phyloP scores from a whole-genome alignment of 2,797 vertebrate species.

The Simalia tracyae region DNA sequence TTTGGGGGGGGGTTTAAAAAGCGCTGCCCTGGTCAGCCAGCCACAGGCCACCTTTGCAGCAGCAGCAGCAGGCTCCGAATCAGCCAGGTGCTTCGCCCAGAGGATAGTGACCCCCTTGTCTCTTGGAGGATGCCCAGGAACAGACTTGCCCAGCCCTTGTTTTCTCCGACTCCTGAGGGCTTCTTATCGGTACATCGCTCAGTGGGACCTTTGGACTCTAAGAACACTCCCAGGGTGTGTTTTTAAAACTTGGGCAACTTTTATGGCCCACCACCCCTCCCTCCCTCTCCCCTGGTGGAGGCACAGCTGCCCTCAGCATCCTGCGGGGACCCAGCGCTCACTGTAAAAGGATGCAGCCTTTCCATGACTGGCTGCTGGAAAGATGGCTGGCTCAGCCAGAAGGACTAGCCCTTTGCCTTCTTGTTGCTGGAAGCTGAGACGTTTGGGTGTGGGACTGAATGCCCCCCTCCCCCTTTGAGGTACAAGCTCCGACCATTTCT shows the following conservation, averaged over 20 bases:
- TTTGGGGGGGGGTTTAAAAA: neutral
- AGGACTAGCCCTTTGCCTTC: neutral
- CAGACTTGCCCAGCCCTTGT: neutral
- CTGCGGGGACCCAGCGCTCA: neutral
- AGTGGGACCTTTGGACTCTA: constrained; percentile 76
- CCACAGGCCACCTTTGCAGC: neutral
- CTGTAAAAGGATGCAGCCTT: too few relatives aligned
- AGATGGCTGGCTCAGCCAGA: neutral
- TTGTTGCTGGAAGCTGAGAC: neutral
- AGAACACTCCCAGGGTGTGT: constrained; percentile 65
- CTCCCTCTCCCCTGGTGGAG: neutral
- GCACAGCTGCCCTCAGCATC: neutral
- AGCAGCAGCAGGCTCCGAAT: neutral
- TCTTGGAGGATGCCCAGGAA: constrained; percentile 41
- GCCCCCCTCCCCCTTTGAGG: neutral
- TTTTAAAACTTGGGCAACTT: constrained; percentile 45
- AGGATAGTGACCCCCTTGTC: constrained; percentile 23
- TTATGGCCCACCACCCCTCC: neutral
- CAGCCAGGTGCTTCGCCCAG: neutral
- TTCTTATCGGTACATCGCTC: constrained; percentile 68
- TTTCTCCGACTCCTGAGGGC: constrained; percentile 67
- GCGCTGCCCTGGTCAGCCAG: neutral
- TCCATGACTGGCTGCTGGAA: neutral
- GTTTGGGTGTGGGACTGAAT: neutral
- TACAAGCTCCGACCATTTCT: neutral